Percentiles rank a stretch among this genome's conserved stretches.
Evolutionary conservation across 2,888 invertebrate genomes (phyloP).

Genomic region (Caenorhabditis plicata): DNA sequence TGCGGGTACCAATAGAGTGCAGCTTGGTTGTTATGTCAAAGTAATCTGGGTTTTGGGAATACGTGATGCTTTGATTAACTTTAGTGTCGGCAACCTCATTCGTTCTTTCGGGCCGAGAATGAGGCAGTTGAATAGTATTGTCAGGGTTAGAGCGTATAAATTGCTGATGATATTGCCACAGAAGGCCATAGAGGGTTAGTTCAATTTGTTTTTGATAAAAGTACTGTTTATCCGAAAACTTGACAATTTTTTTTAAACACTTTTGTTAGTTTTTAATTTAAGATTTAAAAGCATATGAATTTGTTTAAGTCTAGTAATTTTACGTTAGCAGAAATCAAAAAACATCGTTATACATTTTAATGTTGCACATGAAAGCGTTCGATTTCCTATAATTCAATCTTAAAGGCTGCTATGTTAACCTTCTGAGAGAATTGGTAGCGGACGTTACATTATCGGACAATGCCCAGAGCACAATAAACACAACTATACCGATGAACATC

Average conservation of each 20-base stretch:
- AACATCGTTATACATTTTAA: too few species aligned
- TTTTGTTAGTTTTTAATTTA: too few species aligned
- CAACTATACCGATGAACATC: conserved; percentile 78
- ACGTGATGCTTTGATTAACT: conserved; percentile 28
- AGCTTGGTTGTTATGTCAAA: conserved; percentile 43
- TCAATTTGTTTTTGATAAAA: too few species aligned
- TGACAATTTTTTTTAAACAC: too few species aligned
- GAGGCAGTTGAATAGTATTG: conserved; percentile 65
- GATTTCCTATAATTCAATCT: too few species aligned
- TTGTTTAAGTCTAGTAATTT: too few species aligned
- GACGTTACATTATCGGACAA: conserved; percentile 93
- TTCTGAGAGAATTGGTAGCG: conserved; percentile 84
- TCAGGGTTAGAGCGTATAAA: conserved; percentile 87
- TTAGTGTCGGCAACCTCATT: conserved; percentile 80
- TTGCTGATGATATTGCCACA: conserved; percentile 70
- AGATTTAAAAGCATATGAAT: too few species aligned
- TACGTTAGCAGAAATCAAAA: too few species aligned
- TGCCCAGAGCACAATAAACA: conserved; percentile 82
- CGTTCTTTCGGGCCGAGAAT: conserved; percentile 81
- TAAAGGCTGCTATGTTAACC: conserved; percentile 75
- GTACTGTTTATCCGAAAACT: too few species aligned
- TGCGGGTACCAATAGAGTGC: conserved; percentile 45
- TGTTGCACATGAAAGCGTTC: too few species aligned
- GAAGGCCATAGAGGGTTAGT: conserved; percentile 41
- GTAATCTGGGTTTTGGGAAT: conserved; percentile 13